These are phyloP conservation scores for Agrochola lychnidis DNA, from an alignment of 2,888 invertebrate genomes.

Conservation along the genomic window DNA sequence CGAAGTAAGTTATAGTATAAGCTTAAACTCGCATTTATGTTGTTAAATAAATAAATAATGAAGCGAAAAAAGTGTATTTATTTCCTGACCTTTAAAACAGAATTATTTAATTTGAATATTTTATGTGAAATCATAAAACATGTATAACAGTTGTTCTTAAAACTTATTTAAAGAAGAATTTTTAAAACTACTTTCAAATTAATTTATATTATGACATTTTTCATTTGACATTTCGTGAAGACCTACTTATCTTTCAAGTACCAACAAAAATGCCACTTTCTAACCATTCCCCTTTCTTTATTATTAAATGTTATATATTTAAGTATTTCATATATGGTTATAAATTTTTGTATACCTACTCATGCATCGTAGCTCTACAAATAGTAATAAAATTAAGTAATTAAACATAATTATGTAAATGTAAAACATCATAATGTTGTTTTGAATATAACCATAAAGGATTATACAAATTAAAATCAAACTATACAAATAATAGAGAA, in stretches of 20 bases:
- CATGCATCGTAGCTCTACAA: conserved; percentile 52
- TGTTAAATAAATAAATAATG: conserved; percentile 69
- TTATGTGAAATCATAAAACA: not conserved
- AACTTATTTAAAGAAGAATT: not conserved
- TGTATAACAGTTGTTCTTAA: not conserved
- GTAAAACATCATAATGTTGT: conserved; percentile 78
- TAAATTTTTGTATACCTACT: not conserved
- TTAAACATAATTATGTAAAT: conserved; percentile 64
- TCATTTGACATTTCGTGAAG: not conserved
- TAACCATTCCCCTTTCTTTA: not conserved
- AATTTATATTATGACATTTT: not conserved
- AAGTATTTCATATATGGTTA: no score
- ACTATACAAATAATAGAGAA: conserved; percentile 83
- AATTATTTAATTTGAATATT: conserved; percentile 2
- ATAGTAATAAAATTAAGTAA: conserved; percentile 46
- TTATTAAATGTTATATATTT: not conserved
- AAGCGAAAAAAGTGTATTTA: conserved; percentile 56
- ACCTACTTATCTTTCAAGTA: not conserved
- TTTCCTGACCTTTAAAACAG: conserved; percentile 18
- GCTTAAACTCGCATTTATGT: conserved; percentile 64
- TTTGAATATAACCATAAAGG: conserved; percentile 80
- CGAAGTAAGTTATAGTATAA: conserved; percentile 54
- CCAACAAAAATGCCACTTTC: not conserved
- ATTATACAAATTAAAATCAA: conserved; percentile 78
- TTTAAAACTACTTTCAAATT: not conserved